Evolutionary conservation across 2,797 vertebrate genomes (phyloP).

Genomic region (Halcyon chelicuti): DNA sequence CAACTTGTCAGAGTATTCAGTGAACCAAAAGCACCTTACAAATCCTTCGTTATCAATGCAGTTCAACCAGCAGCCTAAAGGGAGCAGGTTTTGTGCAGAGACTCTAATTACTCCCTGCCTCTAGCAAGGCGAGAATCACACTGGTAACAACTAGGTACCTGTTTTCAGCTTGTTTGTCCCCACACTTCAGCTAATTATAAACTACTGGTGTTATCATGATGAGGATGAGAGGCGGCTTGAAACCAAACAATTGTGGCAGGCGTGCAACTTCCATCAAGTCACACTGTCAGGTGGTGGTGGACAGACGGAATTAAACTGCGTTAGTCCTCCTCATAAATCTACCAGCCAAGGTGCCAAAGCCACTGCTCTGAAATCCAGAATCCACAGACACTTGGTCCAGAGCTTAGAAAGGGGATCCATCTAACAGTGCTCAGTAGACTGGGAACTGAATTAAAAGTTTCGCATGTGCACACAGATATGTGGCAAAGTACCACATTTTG

Average conservation of each 20-base stretch:
- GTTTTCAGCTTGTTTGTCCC: background rate
- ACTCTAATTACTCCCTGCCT: background rate
- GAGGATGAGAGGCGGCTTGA: background rate
- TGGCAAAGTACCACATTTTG: background rate
- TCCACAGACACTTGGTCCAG: background rate
- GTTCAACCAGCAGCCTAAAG: constrained; percentile 8
- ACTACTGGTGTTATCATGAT: background rate
- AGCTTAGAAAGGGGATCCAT: background rate
- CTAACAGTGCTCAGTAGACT: rapidly evolving
- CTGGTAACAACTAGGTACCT: background rate
- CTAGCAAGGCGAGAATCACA: background rate
- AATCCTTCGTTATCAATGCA: background rate
- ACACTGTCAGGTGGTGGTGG: background rate
- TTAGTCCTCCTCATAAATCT: background rate
- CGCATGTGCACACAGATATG: rapidly evolving
- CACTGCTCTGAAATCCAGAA: background rate
- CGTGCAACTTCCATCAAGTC: background rate
- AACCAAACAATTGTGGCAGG: background rate
- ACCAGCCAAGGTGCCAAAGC: background rate
- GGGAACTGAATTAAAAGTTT: background rate
- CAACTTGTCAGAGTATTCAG: constrained; percentile 36
- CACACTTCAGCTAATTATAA: background rate
- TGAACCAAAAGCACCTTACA: background rate
- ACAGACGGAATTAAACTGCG: background rate
- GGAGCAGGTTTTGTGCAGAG: background rate